phyloP scores from a whole-genome alignment of 2,888 invertebrate species.

The Oeneis ivallda region DNA sequence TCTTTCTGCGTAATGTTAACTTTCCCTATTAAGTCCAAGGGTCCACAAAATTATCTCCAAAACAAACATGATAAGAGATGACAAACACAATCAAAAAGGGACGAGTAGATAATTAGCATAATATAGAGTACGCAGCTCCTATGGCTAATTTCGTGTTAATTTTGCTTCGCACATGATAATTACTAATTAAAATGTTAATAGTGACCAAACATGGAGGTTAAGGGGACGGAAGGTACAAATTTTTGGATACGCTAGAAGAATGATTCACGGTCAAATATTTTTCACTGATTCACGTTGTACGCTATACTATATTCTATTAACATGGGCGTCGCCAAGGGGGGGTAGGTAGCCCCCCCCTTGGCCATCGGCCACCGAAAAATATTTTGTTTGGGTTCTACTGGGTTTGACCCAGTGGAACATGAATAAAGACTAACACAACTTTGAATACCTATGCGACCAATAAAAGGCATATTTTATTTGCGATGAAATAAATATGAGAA shows the following conservation, averaged over 20 bases:
- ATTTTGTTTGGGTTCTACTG: not conserved
- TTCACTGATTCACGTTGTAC: not conserved
- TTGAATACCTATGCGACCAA: too few relatives aligned
- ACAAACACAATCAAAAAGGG: slow-evolving; percentile 34
- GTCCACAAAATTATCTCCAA: slow-evolving; percentile 20
- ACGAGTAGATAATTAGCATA: slow-evolving; percentile 40
- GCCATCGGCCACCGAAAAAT: too few relatives aligned
- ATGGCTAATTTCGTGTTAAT: slow-evolving; percentile 51
- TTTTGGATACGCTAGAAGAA: slow-evolving; percentile 17
- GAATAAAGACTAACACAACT: too few relatives aligned
- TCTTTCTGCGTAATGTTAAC: not conserved
- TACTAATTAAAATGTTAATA: slow-evolving; percentile 58
- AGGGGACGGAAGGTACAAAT: not conserved
- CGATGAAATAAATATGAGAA: too few relatives aligned
- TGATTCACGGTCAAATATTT: not conserved
- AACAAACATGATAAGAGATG: slow-evolving; percentile 24
- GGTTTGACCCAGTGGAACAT: not conserved
- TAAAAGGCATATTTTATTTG: too few relatives aligned
- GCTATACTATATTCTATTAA: too few relatives aligned
- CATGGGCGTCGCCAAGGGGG: too few relatives aligned
- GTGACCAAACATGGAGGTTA: slow-evolving; percentile 41
- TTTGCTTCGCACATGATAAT: slow-evolving; percentile 48
- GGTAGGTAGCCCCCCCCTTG: too few relatives aligned
- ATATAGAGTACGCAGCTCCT: slow-evolving; percentile 37
- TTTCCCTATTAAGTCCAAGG: not conserved